These are phyloP conservation scores for Melitaea athalia DNA, from an alignment of 2,888 invertebrate genomes.

Conservation along the genomic window DNA sequence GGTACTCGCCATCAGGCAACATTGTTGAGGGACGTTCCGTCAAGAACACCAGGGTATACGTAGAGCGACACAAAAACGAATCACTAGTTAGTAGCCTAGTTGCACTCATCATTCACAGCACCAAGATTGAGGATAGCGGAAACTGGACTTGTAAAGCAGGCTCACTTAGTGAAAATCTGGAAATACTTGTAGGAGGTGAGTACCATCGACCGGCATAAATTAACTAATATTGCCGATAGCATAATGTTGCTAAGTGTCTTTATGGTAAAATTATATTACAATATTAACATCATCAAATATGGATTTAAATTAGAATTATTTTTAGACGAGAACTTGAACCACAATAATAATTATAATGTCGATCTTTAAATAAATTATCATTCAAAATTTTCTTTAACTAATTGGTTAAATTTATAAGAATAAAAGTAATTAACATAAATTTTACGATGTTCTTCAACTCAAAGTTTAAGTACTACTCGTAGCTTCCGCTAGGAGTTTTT, in stretches of 20 bases:
- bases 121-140: conserved; percentile 62
- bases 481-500: background rate
- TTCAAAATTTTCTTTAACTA: background rate
- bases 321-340: no score
- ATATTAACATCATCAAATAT: background rate
- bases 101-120: conserved; percentile 62
- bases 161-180: conserved; percentile 57
- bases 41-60: conserved; percentile 59
- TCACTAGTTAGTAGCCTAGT: conserved; percentile 48
- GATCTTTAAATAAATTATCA: no score
- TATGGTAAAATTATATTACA: no score
- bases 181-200: conserved; percentile 69
- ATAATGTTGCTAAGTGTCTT: no score
- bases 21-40: conserved; percentile 54
- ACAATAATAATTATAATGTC: no score
- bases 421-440: background rate
- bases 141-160: conserved; percentile 75
- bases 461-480: background rate
- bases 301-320: background rate
- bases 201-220: background rate
- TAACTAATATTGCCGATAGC: no score
- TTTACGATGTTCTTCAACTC: background rate
- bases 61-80: conserved; percentile 55
- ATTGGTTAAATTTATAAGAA: background rate
- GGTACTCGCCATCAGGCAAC: conserved; percentile 59